Percentiles rank a stretch among this genome's conserved stretches.
Evolutionary conservation across 64 coral and sea anemone species (phyloP).

Genomic region (Astreopora myriophthalma): DNA sequence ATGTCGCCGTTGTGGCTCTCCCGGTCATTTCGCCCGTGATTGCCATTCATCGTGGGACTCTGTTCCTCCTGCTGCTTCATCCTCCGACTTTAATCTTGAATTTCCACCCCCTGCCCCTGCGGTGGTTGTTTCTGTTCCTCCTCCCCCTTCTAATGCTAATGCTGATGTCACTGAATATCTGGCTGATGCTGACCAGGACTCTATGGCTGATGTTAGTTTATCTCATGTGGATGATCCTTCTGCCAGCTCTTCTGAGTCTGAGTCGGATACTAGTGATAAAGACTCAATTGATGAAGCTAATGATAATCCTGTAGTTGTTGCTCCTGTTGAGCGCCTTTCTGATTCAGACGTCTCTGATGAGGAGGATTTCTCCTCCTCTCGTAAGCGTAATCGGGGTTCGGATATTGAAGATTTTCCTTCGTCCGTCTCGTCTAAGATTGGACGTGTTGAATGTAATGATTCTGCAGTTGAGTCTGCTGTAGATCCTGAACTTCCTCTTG

Average conservation of each 20-base stretch:
- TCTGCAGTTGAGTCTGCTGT: neutral
- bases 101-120: neutral
- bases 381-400: neutral
- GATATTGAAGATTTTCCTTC: neutral
- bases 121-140: neutral
- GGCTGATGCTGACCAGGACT: neutral
- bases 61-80: neutral
- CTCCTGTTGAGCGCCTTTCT: neutral
- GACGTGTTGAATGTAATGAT: neutral
- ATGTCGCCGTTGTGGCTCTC: neutral
- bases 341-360: neutral
- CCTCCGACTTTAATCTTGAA: neutral
- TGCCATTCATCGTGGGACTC: neutral
- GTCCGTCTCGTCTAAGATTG: neutral
- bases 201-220: neutral
- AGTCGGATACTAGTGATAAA: neutral
- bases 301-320: neutral
- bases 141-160: neutral
- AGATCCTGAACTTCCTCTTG: neutral
- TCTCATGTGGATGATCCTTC: neutral
- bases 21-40: neutral
- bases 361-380: neutral
- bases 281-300: neutral
- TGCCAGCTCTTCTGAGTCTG: neutral
- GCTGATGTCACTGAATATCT: neutral